Percentiles rank a stretch among this genome's conserved stretches.
These are phyloP conservation scores for Garrulus glandarius DNA, from an alignment of 2,797 vertebrate genomes.

Conservation along the genomic window DNA sequence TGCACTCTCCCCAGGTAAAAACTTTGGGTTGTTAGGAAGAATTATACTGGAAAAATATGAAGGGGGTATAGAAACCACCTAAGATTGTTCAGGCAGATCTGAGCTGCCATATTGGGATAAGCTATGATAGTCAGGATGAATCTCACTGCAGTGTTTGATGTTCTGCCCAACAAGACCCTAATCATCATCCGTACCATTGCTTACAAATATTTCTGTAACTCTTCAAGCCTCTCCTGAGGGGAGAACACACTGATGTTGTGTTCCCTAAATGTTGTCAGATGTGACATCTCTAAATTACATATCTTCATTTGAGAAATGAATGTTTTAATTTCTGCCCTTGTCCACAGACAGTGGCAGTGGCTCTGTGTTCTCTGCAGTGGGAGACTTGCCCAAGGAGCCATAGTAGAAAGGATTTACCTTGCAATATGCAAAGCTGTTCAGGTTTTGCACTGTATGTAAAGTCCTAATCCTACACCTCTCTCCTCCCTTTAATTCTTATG, in stretches of 20 bases:
- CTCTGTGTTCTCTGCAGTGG: background rate
- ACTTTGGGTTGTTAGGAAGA: background rate
- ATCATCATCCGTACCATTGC: background rate
- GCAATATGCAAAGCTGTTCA: background rate
- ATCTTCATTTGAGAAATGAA: background rate
- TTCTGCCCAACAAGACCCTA: background rate
- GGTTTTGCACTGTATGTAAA: background rate
- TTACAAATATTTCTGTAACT: background rate
- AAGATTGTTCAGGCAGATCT: background rate
- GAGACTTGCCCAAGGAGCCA: background rate
- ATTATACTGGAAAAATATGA: background rate
- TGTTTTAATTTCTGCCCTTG: background rate
- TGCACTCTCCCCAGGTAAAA: background rate
- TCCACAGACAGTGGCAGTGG: background rate
- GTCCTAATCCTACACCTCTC: background rate
- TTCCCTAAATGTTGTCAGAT: background rate
- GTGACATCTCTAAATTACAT: background rate
- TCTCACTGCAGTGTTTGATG: background rate
- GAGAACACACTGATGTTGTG: background rate
- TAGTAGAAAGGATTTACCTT: background rate
- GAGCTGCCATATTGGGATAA: background rate
- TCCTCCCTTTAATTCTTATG: background rate
- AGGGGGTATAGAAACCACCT: background rate
- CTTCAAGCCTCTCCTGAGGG: background rate
- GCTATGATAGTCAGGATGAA: background rate